phyloP scores from a whole-genome alignment of 2,797 vertebrate genomes.

The Merluccius polli region DNA sequence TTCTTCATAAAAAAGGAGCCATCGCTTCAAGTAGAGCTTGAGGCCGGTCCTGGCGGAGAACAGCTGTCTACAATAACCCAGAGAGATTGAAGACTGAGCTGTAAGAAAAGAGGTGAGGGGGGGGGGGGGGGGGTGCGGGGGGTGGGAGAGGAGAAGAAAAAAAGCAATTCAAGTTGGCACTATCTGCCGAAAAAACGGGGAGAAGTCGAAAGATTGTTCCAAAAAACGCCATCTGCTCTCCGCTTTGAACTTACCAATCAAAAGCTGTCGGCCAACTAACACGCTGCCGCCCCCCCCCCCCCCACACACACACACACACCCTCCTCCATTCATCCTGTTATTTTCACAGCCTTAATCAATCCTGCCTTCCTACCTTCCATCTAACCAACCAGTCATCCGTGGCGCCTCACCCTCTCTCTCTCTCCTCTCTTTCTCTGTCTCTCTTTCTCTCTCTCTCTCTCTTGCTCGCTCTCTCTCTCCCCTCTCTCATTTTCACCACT shows the following conservation, averaged over 20 bases:
- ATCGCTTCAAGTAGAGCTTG: slow-evolving; percentile 42
- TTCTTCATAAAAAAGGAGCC: slow-evolving; percentile 35
- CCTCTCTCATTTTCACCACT: neutral
- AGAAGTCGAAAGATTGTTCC: slow-evolving; percentile 69
- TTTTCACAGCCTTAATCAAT: slow-evolving; percentile 27
- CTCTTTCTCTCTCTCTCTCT: slow-evolving; percentile 11
- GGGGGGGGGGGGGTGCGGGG: neutral
- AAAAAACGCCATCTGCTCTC: slow-evolving; percentile 74
- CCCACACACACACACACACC: neutral
- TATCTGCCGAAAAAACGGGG: slow-evolving; percentile 35
- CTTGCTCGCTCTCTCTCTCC: slow-evolving; percentile 12
- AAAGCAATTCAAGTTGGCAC: slow-evolving; percentile 61
- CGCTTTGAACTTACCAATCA: slow-evolving; percentile 77
- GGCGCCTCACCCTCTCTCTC: slow-evolving; percentile 14
- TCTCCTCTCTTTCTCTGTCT: slow-evolving; percentile 18
- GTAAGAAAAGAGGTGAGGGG: slow-evolving; percentile 58
- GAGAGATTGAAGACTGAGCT: slow-evolving; percentile 65
- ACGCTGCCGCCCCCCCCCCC: slow-evolving; percentile 27
- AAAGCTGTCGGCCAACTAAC: slow-evolving; percentile 68
- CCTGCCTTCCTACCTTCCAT: slow-evolving; percentile 21
- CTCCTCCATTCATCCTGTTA: neutral
- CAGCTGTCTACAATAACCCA: slow-evolving; percentile 71
- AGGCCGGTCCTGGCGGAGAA: slow-evolving; percentile 57
- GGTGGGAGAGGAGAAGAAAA: slow-evolving; percentile 17
- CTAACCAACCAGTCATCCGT: slow-evolving; percentile 14